phyloP scores from a whole-genome alignment of 2,797 vertebrate species.

The Onychomys torridus region DNA sequence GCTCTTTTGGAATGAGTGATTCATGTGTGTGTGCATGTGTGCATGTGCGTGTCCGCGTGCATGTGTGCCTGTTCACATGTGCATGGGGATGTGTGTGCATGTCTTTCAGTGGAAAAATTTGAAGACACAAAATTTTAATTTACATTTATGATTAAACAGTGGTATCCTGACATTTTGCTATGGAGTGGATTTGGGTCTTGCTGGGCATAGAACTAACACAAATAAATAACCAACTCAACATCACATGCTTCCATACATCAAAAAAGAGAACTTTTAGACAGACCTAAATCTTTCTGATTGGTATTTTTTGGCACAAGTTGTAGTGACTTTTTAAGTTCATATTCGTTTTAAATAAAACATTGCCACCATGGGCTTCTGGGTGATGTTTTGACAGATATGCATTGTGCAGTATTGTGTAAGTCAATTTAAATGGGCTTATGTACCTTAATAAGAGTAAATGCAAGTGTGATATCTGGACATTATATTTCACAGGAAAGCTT shows the following conservation, averaged over 20 bases:
- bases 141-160: background rate
- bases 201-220: background rate
- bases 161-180: background rate
- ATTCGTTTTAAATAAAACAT: background rate
- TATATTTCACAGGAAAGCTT: slow-evolving; percentile 12
- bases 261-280: background rate
- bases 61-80: too few relatives aligned
- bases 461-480: background rate
- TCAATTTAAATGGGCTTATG: background rate
- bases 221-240: background rate
- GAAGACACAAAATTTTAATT: background rate
- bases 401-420: background rate
- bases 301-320: slow-evolving; percentile 8
- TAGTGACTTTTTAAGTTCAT: background rate
- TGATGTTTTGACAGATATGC: background rate
- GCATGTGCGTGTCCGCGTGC: background rate
- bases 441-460: slow-evolving; percentile 4
- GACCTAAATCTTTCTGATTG: background rate
- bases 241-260: background rate
- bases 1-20: background rate
- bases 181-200: background rate
- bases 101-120: background rate
- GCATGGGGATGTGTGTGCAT: background rate
- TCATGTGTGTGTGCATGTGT: background rate
- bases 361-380: background rate